A percentile compares a stretch with the other conserved stretches of the same genome.
phyloP scores from a whole-genome alignment of 2,797 vertebrate genomes.

The Labroides dimidiatus region DNA sequence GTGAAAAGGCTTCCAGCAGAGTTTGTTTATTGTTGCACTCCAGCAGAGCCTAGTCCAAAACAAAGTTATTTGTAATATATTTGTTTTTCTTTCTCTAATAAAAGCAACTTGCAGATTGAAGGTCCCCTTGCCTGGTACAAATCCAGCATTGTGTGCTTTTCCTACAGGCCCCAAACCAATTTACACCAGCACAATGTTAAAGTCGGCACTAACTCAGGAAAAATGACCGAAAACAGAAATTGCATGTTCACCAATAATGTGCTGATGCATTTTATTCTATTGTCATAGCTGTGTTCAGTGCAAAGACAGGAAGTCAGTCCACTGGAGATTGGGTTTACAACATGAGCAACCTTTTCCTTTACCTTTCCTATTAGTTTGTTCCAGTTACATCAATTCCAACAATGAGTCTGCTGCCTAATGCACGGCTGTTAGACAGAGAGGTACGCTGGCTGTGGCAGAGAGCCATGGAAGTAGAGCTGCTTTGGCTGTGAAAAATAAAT shows the following conservation, averaged over 20 bases:
- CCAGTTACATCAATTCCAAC: background rate
- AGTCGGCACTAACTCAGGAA: background rate
- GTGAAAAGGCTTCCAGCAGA: background rate
- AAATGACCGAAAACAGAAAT: background rate
- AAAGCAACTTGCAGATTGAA: conserved; percentile 2
- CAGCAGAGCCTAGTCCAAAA: background rate
- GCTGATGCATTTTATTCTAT: background rate
- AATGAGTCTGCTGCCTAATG: background rate
- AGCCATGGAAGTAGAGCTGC: background rate
- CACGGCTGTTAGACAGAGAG: background rate
- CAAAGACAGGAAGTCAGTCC: background rate
- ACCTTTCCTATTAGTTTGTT: background rate
- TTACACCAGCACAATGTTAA: background rate
- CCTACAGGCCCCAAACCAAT: background rate
- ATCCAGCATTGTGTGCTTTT: background rate
- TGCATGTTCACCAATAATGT: background rate
- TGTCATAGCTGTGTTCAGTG: background rate
- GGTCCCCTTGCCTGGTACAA: background rate
- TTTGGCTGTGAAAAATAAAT: conserved; percentile 1
- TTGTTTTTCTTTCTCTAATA: background rate
- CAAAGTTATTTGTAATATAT: background rate
- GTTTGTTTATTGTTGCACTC: background rate
- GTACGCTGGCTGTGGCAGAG: background rate
- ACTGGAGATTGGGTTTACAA: background rate
- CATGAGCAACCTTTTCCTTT: background rate